These are phyloP conservation scores for Cryptus viduatorius DNA, from an alignment of 2,888 invertebrate species.

Conservation along the genomic window DNA sequence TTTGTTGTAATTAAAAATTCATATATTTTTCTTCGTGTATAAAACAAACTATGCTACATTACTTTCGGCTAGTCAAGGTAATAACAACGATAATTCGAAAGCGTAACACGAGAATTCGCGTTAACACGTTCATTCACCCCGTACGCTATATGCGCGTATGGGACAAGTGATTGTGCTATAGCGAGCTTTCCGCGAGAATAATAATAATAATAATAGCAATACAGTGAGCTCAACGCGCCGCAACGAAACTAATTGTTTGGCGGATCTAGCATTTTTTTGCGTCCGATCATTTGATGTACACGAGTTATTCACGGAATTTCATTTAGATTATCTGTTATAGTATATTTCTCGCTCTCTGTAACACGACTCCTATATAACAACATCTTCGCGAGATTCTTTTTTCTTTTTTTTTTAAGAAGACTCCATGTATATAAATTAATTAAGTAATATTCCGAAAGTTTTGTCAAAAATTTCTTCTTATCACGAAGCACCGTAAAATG, in stretches of 20 bases:
- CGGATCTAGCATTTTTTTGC: constrained; percentile 14
- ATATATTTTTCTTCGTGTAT: constrained; percentile 26
- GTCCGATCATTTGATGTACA: constrained; percentile 16
- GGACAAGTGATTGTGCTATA: constrained; percentile 18
- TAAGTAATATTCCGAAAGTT: constrained; percentile 53
- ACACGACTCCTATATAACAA: constrained; percentile 11
- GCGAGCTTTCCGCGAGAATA: constrained; percentile 26
- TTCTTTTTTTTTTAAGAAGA: constrained; percentile 14
- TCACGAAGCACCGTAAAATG: constrained; percentile 23
- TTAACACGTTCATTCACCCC: constrained; percentile 61
- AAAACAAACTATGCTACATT: constrained; percentile 50
- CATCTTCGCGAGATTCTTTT: constrained; percentile 42
- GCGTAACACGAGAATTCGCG: constrained; percentile 57
- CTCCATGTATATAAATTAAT: constrained; percentile 64
- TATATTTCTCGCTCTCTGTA: constrained; percentile 11
- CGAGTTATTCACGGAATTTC: constrained; percentile 29
- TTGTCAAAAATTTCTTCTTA: constrained; percentile 3
- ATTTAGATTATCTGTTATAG: constrained; percentile 34
- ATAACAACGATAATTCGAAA: constrained; percentile 64
- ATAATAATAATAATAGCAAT: not conserved
- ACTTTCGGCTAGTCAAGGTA: constrained; percentile 68
- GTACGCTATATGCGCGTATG: constrained; percentile 29
- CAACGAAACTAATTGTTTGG: constrained; percentile 42
- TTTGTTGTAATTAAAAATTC: constrained; percentile 24
- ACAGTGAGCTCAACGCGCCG: constrained; percentile 38